Base-by-base conservation (phyloP, 37 sponge, comb jelly and placozoan species). In the Eunapius fragilis region DNA sequence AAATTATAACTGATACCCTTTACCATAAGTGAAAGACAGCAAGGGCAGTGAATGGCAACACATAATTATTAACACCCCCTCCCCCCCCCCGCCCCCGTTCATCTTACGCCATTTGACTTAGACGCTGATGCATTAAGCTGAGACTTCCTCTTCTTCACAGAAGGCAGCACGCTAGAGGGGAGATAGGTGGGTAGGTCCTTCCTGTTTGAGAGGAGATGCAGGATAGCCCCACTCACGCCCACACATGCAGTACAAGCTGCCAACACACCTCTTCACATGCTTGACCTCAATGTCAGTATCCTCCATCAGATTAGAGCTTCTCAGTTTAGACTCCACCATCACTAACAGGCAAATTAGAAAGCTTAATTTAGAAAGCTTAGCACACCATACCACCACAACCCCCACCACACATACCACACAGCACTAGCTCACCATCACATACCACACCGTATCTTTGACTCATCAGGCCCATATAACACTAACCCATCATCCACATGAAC, bases 221-320 rank as follows among this genome's bases (percentile, higher is more conserved):
- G 34, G 31, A 37, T 25, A 79, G n/a, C n/a, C n/a, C n/a, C n/a
- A n/a, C n/a, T n/a, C n/a, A n/a, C n/a, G 32, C 25, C 41, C 11
- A 14, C 17, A 19, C 37, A n/a, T n/a, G n/a, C 31, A 31, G 34
- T 70, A 77, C 48, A 78, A 19, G 12, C 23, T 71, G n/a, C 22
- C 25, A 0, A 30, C 84, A n/a, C 49, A 94, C 94, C 88, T 90
- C 37, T 75, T 91, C 24, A 91, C 92, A 86, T 94, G 92, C 79
- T 91, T 89, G 14, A 94, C 95, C 75, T 94, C 89, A 19, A 94
- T 37, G 2, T 70, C 22, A 24, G 91, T 89, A 25, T 84, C 86
- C 77, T 86, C 71, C 69, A 69, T 71, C 70, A 91, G 79, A 22
- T 94, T 89, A 41, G 77, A 78, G n/a, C 69, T 79, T n/a, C 68